Percentiles rank a stretch among this genome's conserved stretches.
Conservation (phyloP, 2,113 vertebrate species). For the Pelobates fuscus region DNA sequence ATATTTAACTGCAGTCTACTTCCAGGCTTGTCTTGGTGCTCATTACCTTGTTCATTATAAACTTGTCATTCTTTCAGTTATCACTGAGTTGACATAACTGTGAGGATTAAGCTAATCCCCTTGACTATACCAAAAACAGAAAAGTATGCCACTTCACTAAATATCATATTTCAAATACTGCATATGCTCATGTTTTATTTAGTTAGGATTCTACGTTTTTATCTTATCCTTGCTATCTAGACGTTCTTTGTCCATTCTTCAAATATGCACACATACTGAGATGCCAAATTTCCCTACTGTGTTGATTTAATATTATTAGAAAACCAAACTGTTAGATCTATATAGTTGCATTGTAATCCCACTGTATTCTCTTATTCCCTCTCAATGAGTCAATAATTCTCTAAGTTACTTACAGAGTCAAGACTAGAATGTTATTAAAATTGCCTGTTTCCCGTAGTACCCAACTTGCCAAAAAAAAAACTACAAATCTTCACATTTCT, state of each 20-base stretch:
- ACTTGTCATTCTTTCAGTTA: no score
- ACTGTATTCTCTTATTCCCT: slow-evolving; percentile 38
- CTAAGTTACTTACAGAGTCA: slow-evolving; percentile 18
- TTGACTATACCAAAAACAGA: no score
- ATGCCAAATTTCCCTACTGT: slow-evolving; percentile 26
- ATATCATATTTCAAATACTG: no score
- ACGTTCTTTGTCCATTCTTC: neutral
- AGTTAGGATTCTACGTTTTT: no score
- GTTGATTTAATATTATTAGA: slow-evolving; percentile 38
- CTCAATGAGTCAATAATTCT: slow-evolving; percentile 22
- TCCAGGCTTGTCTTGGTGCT: no score
- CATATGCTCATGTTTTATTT: no score
- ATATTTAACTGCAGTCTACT: no score
- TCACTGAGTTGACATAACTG: no score
- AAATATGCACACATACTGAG: slow-evolving; percentile 36
- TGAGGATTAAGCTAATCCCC: no score
- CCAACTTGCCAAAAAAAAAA: slow-evolving; percentile 45
- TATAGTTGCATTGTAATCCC: slow-evolving; percentile 10
- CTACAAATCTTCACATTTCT: neutral
- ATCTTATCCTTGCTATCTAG: no score
- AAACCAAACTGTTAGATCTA: slow-evolving; percentile 24
- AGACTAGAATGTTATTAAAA: slow-evolving; percentile 41
- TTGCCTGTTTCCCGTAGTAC: slow-evolving; percentile 25
- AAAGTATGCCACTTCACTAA: no score
- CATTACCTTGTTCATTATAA: no score